Base-by-base conservation (phyloP, 37 sponge, comb jelly and placozoan species). In the Halisarca cf. caerulea region DNA sequence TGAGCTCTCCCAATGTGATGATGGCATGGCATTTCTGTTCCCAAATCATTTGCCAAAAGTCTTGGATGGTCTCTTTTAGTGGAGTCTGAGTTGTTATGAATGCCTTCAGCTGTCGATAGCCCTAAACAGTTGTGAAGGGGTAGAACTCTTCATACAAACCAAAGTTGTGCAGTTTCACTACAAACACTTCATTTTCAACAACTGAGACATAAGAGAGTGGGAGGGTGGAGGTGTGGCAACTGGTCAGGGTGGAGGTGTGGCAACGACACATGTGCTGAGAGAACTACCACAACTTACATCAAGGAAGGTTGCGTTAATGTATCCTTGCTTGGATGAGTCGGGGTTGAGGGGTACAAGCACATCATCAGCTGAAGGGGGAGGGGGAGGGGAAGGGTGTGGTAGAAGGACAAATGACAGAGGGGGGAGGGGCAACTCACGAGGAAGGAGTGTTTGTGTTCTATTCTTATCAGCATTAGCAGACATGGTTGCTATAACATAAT, bases 31-130 rank as follows among this genome's bases (percentile, higher is more conserved):
- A 83, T 47, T 89, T 89, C 42, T 86, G 87, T 59, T 89, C 92
- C 91, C 91, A 91, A 0, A 91, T 44, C 91, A 91, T 91, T 17
- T 84, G 35, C 91, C 91, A 91, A 69, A 92, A 86, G 84, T 92
- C 93, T 9, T 90, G 84, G 8, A 80, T 38, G 6, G 93, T 92
- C 45, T 68, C 33, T 8, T 4, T 17, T 69, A 92, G 53, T 35
- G 93, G 93, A 2, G 70, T 90, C 43, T 93, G 94, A 36, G 94
- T 93, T 43, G 80, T 53, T 4, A 93, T 93, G 89, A 90, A 93
- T 24, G 92, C 92, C 83, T 74, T 87, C 20, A 85, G 78, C 58
- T 90, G 91, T 20, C 94, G 81, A 44, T 93, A 93, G 34, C 90
- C 90, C 94, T 92, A 43, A 0, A 8, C n/a, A 58, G 38, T 11